Evolutionary conservation across 2,113 vertebrate species (phyloP).

Genomic region (Blennius ocellaris): DNA sequence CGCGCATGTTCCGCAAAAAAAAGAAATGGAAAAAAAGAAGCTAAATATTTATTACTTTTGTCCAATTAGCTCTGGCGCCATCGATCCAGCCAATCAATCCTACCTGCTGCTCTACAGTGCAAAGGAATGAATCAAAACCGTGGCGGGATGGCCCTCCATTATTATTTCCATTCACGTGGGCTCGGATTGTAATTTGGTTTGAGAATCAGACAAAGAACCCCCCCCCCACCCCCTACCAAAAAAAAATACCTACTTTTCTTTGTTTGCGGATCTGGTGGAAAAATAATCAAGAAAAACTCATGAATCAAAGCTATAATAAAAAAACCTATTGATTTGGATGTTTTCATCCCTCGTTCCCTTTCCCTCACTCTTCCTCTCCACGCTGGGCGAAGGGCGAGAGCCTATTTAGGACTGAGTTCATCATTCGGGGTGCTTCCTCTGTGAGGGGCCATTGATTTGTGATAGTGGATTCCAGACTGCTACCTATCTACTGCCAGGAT

Average conservation of each 20-base stretch:
- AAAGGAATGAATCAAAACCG: constrained; percentile 59
- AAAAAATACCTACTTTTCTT: constrained; percentile 39
- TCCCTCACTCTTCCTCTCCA: constrained; percentile 9
- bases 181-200: constrained; percentile 49
- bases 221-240: too few relatives aligned
- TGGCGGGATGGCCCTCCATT: constrained; percentile 31
- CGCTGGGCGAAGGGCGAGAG: neutral
- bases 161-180: constrained; percentile 56
- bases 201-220: neutral
- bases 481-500: constrained; percentile 32
- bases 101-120: constrained; percentile 45
- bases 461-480: constrained; percentile 50
- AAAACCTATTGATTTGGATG: constrained; percentile 68
- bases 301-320: constrained; percentile 66
- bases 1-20: too few relatives aligned
- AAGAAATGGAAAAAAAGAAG: constrained; percentile 24
- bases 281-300: constrained; percentile 56
- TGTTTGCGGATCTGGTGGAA: constrained; percentile 34
- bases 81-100: constrained; percentile 66
- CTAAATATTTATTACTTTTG: constrained; percentile 73
- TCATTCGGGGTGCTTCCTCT: constrained; percentile 39
- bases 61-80: constrained; percentile 70
- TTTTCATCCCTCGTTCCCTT: neutral
- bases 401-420: constrained; percentile 41
- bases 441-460: constrained; percentile 53